phyloP scores from a whole-genome alignment of 2,113 vertebrate species.

The Xiphias gladius region DNA sequence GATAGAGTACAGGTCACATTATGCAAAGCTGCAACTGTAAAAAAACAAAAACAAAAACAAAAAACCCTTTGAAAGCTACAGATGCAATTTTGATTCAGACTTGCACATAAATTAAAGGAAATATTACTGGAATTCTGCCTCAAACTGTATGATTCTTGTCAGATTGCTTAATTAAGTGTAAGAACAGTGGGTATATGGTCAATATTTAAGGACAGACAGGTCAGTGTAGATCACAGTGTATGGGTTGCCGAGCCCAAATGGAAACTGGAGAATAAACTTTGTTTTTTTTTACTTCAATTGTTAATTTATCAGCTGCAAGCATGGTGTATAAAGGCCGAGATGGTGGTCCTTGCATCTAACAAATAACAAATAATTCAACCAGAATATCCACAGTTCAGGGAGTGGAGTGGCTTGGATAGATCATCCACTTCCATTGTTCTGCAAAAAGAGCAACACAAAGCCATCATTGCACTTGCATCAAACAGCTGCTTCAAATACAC shows the following conservation, averaged over 20 bases:
- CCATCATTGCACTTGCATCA: slow-evolving; percentile 23
- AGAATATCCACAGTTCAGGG: neutral
- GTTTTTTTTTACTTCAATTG: neutral
- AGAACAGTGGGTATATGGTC: neutral
- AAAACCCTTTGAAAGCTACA: neutral
- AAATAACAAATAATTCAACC: neutral
- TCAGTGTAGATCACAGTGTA: neutral
- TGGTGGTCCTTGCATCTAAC: neutral
- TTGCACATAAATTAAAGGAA: neutral
- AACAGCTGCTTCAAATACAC: slow-evolving; percentile 59
- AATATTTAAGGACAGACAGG: neutral
- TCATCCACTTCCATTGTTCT: slow-evolving; percentile 3
- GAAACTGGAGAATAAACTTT: slow-evolving; percentile 2
- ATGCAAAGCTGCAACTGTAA: neutral
- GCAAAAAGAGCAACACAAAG: slow-evolving; percentile 3
- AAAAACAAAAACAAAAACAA: too few relatives aligned
- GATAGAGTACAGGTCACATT: neutral
- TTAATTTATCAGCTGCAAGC: neutral
- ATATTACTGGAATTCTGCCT: neutral
- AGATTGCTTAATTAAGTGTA: neutral
- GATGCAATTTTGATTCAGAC: neutral
- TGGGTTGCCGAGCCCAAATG: neutral
- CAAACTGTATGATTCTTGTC: neutral
- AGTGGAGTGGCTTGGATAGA: neutral
- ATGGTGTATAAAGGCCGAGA: neutral